Evolutionary conservation across 2,888 invertebrate genomes (phyloP).

Genomic region (Pseudoips prasinana): DNA sequence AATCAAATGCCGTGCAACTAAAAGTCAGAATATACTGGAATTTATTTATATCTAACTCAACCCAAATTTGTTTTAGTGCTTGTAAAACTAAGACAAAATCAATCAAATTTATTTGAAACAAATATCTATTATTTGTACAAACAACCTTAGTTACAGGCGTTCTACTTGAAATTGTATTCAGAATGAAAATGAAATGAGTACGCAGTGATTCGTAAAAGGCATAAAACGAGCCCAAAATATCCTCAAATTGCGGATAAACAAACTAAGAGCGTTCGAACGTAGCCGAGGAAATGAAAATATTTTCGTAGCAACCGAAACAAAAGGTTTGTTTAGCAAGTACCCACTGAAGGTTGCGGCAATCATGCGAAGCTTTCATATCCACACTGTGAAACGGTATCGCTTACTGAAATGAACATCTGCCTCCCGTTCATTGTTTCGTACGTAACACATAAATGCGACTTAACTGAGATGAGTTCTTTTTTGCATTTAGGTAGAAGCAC

Average conservation of each 20-base stretch:
- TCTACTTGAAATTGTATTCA: no score
- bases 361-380: constrained; percentile 47
- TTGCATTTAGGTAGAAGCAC: constrained; percentile 26
- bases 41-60: no score
- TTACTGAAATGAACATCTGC: constrained; percentile 62
- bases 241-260: constrained; percentile 57
- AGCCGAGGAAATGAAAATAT: constrained; percentile 60
- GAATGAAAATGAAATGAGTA: no score
- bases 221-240: constrained; percentile 37
- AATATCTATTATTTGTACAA: no score
- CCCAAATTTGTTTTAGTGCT: no score
- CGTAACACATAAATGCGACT: constrained; percentile 45
- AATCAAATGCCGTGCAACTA: no score
- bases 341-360: constrained; percentile 50
- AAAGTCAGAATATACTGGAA: no score
- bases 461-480: constrained; percentile 41
- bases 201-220: constrained; percentile 45
- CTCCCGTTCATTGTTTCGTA: constrained; percentile 55
- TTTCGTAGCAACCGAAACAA: constrained; percentile 51
- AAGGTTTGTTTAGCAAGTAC: constrained; percentile 42
- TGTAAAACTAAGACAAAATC: no score
- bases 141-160: no score
- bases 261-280: constrained; percentile 47
- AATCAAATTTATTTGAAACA: no score
- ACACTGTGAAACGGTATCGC: constrained; percentile 48